Evolutionary conservation across 2,888 invertebrate species (phyloP), one percentile per base, ranked within the genome.

Genomic region (Cetonia aurata): DNA sequence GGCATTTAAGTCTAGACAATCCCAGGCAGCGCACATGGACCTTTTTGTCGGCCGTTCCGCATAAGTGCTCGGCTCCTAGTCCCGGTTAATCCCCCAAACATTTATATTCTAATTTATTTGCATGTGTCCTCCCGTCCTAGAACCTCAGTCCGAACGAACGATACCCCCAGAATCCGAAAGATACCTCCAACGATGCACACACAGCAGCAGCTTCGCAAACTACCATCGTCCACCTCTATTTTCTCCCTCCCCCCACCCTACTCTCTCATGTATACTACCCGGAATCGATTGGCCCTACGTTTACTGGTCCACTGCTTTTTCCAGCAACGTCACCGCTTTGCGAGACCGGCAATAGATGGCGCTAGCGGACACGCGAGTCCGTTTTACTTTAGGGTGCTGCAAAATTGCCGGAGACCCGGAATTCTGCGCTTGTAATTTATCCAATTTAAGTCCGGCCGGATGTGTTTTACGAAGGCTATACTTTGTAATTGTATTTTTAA

Each of bases 81-180:
- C 73, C 37, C 71, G 72, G 73, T 75, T 78, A 79, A 79, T 78
- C 78, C 77, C 71, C 73, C 74, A 46, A 60, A 76, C 78, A 78
- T 78, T 78, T 78, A 78, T 78, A 78, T 77, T 77, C 76, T 77
- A 78, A 77, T 78, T 79, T 79, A 79, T 79, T 78, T 78, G 75
- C 75, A 75, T 77, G 75, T 75, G 75, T 77, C 76, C 71, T 67
- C 73, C 33, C 13, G 37, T n/a, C 71, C 72, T 37, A 37, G 37
- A 8, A 37, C 8, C 37, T 1, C 37, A 8, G 10, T 37, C 37
- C 37, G 10, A 37, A 37, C 71, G 76, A 77, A 77, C 76, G 77
- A 78, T 76, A 75, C 71, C 67, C 66, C 8, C 55, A 10, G 55
- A 55, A 69, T 67, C 60, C 70, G 70, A 72, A 76, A 74, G 75